Conservation (phyloP, 2,113 vertebrate species). For the Scomber scombrus region DNA sequence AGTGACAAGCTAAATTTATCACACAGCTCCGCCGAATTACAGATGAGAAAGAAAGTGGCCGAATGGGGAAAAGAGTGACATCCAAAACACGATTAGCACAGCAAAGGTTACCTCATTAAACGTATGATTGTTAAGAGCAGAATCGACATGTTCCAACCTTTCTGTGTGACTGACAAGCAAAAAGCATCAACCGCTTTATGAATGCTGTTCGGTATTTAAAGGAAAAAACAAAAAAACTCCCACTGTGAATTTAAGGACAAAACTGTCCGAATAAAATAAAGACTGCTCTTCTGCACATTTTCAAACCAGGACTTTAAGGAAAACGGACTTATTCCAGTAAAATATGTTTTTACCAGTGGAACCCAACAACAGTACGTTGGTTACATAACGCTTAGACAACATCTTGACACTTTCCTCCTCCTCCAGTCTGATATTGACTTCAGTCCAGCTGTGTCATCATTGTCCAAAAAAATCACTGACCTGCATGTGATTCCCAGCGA, state of each 20-base stretch:
- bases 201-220: conserved; percentile 6
- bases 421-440: background rate
- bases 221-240: background rate
- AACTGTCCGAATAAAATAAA: conserved; percentile 31
- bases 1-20: conserved; percentile 54
- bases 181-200: background rate
- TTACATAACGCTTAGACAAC: background rate
- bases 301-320: background rate
- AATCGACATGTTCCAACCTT: conserved; percentile 12
- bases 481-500: conserved; percentile 38
- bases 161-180: conserved; percentile 2
- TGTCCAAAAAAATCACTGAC: conserved; percentile 29
- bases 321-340: background rate
- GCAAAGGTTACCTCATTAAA: conserved; percentile 30
- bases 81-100: conserved; percentile 2
- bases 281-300: background rate
- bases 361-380: background rate
- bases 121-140: background rate
- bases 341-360: conserved; percentile 9
- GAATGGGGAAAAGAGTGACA: conserved; percentile 27
- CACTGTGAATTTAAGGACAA: conserved; percentile 28
- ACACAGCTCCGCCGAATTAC: conserved; percentile 14
- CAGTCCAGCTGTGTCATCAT: conserved; percentile 10
- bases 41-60: conserved; percentile 20
- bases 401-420: background rate